Base-by-base conservation (phyloP, 2,797 vertebrate genomes). In the Champsocephalus gunnari region DNA sequence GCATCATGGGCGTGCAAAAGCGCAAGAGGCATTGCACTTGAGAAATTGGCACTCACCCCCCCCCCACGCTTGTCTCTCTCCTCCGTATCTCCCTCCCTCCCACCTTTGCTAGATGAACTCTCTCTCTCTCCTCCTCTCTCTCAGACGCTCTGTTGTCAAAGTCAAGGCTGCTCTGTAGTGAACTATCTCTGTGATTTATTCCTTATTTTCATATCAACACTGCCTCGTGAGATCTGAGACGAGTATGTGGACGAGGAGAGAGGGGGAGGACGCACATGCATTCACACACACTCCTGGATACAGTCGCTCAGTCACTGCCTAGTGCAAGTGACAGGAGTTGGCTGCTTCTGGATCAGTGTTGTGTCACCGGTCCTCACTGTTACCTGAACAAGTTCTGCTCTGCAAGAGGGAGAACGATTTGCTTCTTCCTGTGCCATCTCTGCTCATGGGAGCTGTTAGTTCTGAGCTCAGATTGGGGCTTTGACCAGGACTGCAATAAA, bases 131-230 rank as follows among this genome's bases (percentile, higher is more conserved):
- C 17, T 43, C 50, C 50, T 53, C 72, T 54, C 84, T 57, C 73
- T 87, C 88, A 88, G 89, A 87, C 56, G 71, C 86, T 87, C 87
- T 87, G 81, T 91, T 93, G 90, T 83, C 92, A 91, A 88, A 93
- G 89, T 93, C 92, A 93, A 93, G 92, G 94, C 93, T 94, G 89
- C 92, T 78, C 86, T 88, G 84, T 84, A 61, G 82, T 89, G 86
- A 87, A 80, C 74, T 84, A 84, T 86, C 85, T 81, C 85, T 85
- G 77, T 94, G 92, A 94, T 95, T 93, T 93, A 92, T 93, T 83
- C 75, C 82, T 77, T 85, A 85, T 91, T 91, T 92, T 93, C 70
- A 85, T 85, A 89, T 91, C 90, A 90, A 85, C 89, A 82, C 85
- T 62, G 62, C 61, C 83, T 86, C 71, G 41, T 83, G 80, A 87